These are phyloP conservation scores for Cydia pomonella DNA, from an alignment of 1,140 invertebrate genomes.

Conservation along the genomic window DNA sequence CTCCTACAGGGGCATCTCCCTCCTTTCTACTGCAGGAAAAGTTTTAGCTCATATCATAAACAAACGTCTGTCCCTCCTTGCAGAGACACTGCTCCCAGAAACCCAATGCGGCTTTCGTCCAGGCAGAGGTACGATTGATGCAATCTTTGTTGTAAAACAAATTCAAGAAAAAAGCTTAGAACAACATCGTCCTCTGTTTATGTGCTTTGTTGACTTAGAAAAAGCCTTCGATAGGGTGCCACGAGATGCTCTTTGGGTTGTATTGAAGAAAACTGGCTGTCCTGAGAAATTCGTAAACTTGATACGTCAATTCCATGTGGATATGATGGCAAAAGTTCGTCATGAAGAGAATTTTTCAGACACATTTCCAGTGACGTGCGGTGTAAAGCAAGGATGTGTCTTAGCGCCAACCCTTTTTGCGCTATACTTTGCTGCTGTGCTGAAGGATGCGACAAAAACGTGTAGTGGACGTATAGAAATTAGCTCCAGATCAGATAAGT, in stretches of 20 bases:
- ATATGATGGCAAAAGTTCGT: conserved; percentile 37
- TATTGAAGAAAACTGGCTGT: conserved; percentile 37
- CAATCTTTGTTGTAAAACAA: not conserved
- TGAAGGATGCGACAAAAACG: too few relatives aligned
- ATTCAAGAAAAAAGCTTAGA: too few relatives aligned
- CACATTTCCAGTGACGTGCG: not conserved
- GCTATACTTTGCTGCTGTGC: too few relatives aligned
- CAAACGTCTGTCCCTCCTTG: conserved; percentile 16
- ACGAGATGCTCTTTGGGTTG: conserved; percentile 37
- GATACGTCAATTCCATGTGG: conserved; percentile 38
- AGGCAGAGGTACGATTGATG: not conserved
- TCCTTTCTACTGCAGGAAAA: conserved; percentile 42
- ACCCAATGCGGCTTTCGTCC: not conserved
- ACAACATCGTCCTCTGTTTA: not conserved
- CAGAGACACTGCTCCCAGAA: not conserved
- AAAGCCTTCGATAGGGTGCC: conserved; percentile 30
- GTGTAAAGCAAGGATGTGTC: too few relatives aligned
- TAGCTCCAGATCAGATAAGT: too few relatives aligned
- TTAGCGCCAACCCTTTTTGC: not conserved
- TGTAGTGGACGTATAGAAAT: too few relatives aligned
- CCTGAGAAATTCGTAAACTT: conserved; percentile 39
- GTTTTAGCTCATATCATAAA: conserved; percentile 31
- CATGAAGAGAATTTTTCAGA: conserved; percentile 34
- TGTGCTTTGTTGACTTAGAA: not conserved
- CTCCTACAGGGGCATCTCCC: conserved; percentile 42